Evolutionary conservation across 2,797 vertebrate genomes (phyloP).

Genomic region (Atherinosoma microstoma): DNA sequence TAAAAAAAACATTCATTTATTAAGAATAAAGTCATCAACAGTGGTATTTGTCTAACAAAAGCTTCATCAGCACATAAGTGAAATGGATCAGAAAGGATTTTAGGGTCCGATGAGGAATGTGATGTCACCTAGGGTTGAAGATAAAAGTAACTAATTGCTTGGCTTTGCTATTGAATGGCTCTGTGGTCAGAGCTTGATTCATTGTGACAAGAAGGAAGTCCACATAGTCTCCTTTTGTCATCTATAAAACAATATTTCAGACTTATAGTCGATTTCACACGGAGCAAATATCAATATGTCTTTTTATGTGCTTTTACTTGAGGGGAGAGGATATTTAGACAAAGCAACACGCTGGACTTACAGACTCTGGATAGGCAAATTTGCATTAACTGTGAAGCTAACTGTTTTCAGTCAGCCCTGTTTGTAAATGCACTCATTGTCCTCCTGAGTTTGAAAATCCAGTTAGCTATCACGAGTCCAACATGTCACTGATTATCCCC

Average conservation of each 20-base stretch:
- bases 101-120: conserved; percentile 73
- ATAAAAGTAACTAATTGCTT: conserved; percentile 81
- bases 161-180: conserved; percentile 62
- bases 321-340: conserved; percentile 40
- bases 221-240: conserved; percentile 42
- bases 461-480: conserved; percentile 86
- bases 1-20: not conserved
- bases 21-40: conserved; percentile 23
- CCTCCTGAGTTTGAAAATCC: conserved; percentile 79
- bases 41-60: conserved; percentile 47
- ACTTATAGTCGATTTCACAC: conserved; percentile 42
- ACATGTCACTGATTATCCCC: conserved; percentile 85
- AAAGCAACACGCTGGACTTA: conserved; percentile 40
- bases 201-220: conserved; percentile 58
- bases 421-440: conserved; percentile 85
- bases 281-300: conserved; percentile 41
- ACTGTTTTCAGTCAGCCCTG: conserved; percentile 61
- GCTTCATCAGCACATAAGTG: conserved; percentile 60
- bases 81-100: conserved; percentile 68
- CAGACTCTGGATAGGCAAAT: conserved; percentile 41
- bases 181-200: conserved; percentile 57
- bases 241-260: conserved; percentile 31
- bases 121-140: conserved; percentile 65
- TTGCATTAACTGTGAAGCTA: conserved; percentile 64
- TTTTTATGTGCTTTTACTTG: conserved; percentile 52